Conservation (phyloP, 2,797 vertebrate species). For the Characodon lateralis region DNA sequence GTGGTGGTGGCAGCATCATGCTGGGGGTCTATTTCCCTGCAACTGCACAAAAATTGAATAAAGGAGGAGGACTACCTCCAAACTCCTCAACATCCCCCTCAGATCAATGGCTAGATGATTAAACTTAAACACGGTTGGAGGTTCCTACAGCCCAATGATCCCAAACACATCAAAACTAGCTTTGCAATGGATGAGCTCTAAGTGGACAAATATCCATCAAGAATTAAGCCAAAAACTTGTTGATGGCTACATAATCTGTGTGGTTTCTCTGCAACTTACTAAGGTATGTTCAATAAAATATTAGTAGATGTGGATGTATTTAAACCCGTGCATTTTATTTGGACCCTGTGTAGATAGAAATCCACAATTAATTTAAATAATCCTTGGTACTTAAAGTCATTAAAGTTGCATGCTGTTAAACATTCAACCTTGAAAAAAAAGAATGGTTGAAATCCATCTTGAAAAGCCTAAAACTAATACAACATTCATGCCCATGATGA, state of each 20-base stretch:
- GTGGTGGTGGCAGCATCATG: neutral
- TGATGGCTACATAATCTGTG: neutral
- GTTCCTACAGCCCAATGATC: neutral
- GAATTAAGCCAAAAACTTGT: neutral
- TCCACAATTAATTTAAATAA: too few relatives aligned
- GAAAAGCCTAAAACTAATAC: neutral
- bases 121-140: neutral
- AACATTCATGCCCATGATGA: neutral
- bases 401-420: too few relatives aligned
- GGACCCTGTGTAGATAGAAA: too few relatives aligned
- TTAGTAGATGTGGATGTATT: too few relatives aligned
- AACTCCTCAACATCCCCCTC: neutral
- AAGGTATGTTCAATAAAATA: neutral
- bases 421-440: too few relatives aligned
- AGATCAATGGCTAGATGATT: neutral
- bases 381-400: too few relatives aligned
- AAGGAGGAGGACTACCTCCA: neutral
- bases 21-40: neutral
- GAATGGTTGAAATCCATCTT: too few relatives aligned
- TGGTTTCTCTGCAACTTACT: neutral
- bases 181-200: neutral
- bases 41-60: neutral
- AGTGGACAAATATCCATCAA: neutral
- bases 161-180: neutral
- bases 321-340: too few relatives aligned